These are phyloP conservation scores for Acipenser oxyrinchus DNA, from an alignment of 2,797 vertebrate genomes.

Conservation along the genomic window DNA sequence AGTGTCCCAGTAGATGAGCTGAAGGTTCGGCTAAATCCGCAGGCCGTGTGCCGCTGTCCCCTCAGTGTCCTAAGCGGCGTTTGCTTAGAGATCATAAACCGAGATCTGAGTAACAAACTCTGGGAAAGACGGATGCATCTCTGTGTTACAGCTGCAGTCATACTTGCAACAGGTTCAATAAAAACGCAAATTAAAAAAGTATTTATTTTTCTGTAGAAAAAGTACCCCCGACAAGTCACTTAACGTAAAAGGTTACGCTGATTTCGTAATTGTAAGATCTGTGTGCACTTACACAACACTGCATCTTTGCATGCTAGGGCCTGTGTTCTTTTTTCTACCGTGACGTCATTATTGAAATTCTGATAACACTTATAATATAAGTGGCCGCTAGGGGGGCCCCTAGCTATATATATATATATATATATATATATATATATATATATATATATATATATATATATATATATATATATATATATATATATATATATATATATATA, in stretches of 20 bases:
- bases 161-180: constrained; percentile 7
- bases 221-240: no score
- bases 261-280: no score
- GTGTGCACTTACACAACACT: no score
- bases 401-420: no score
- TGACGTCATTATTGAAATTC: background rate
- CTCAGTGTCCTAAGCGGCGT: background rate
- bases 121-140: background rate
- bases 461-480: no score
- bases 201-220: no score
- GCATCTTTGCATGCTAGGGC: background rate
- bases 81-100: background rate
- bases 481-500: background rate
- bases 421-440: no score
- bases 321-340: background rate
- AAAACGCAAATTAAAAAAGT: background rate
- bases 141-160: background rate
- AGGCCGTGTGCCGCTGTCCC: constrained; percentile 8
- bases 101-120: background rate
- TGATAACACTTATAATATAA: background rate
- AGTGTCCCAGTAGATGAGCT: constrained; percentile 10
- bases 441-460: no score
- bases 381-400: background rate
- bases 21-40: constrained; percentile 12
- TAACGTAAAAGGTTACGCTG: no score